A percentile compares a stretch with the other conserved stretches of the same genome.
Conservation (phyloP, 2,113 vertebrate species). For the Genyomyrus donnyi region DNA sequence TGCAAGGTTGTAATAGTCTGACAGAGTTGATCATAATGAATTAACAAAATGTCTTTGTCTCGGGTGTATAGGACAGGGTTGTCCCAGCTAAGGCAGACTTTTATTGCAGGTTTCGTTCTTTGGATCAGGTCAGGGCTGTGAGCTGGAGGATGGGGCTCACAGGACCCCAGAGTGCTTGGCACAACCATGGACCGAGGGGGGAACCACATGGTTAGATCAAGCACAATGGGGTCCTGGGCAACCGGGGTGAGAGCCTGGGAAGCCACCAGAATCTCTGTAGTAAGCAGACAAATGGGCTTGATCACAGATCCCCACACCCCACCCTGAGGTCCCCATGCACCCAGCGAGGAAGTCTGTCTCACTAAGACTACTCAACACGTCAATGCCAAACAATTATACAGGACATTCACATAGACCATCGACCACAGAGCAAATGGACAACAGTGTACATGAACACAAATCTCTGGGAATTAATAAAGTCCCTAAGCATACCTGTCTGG, state of each 20-base stretch:
- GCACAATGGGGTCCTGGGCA: constrained; percentile 69
- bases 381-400: not conserved
- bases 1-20: not conserved
- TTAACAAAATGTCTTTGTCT: not conserved
- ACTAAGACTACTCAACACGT: not conserved
- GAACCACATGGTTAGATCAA: constrained; percentile 78
- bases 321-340: not conserved
- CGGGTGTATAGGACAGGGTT: not conserved
- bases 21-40: not conserved
- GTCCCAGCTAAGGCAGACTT: not conserved
- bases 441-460: not conserved
- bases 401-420: not conserved
- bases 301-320: not conserved
- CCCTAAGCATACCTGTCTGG: not conserved
- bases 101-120: not conserved
- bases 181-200: constrained; percentile 65
- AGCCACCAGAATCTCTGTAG: not conserved
- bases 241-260: not conserved
- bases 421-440: not conserved
- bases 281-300: not conserved
- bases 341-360: not conserved
- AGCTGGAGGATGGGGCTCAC: constrained; percentile 39
- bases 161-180: constrained; percentile 71
- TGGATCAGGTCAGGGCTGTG: not conserved
- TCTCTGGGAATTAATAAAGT: not conserved